Conservation (phyloP, 2,113 vertebrate species). For the Machaerirhynchus nigripectus region DNA sequence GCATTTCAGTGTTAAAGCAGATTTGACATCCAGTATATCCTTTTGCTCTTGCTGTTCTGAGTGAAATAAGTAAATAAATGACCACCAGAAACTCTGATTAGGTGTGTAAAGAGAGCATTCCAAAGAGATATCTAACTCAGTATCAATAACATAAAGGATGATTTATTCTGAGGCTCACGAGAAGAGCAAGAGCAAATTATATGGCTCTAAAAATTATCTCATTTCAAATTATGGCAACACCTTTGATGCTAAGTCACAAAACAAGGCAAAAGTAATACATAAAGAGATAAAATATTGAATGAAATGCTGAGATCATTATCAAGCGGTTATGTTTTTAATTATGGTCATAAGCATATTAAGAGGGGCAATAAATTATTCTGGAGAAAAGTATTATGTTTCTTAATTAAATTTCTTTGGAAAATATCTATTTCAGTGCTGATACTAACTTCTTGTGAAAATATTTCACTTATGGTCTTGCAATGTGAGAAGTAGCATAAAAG, state of each 20-base stretch:
- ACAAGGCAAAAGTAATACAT: background rate
- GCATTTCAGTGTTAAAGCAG: background rate
- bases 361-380: background rate
- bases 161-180: background rate
- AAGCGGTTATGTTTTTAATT: background rate
- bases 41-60: background rate
- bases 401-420: background rate
- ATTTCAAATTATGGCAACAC: background rate
- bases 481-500: background rate
- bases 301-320: background rate
- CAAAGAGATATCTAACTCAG: background rate
- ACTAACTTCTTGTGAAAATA: background rate
- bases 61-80: background rate
- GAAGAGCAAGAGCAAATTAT: background rate
- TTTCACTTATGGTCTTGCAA: background rate
- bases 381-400: background rate
- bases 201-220: background rate
- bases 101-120: background rate
- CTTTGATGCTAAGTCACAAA: background rate
- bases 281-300: background rate
- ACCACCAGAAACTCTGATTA: background rate
- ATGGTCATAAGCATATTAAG: background rate
- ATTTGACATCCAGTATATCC: background rate
- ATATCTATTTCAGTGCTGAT: background rate
- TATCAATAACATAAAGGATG: background rate